These are phyloP conservation scores for Platyrinchus mystaceus DNA, from an alignment of 2,797 vertebrate genomes.

Conservation along the genomic window DNA sequence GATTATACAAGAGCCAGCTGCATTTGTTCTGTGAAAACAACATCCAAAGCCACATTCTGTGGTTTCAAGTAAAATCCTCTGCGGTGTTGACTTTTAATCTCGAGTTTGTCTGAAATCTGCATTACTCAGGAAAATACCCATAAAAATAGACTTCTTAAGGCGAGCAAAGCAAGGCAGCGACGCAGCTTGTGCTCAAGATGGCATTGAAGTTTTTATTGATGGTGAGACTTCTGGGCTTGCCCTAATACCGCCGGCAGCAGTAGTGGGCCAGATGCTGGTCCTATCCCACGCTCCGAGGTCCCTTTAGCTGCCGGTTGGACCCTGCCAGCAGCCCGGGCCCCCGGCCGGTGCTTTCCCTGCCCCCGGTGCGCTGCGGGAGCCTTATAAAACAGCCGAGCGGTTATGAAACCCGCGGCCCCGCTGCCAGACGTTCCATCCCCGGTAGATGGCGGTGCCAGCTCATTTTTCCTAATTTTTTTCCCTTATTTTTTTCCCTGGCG, in stretches of 20 bases:
- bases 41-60: not conserved
- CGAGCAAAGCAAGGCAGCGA: not conserved
- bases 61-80: not conserved
- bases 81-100: not conserved
- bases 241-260: not conserved
- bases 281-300: too few relatives aligned
- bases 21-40: not conserved
- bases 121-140: not conserved
- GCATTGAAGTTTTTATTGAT: not conserved
- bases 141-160: not conserved
- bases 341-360: not conserved
- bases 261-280: not conserved
- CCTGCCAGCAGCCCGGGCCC: not conserved
- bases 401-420: constrained; percentile 16
- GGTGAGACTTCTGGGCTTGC: not conserved
- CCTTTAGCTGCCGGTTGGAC: not conserved
- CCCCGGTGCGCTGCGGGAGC: not conserved
- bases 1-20: not conserved
- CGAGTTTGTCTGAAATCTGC: not conserved
- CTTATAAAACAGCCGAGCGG: not conserved
- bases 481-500: not conserved
- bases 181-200: not conserved
- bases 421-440: not conserved
- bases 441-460: constrained; percentile 53
- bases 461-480: not conserved